Conservation (phyloP, 2,888 invertebrate genomes). For the Heteropelma amictum region DNA sequence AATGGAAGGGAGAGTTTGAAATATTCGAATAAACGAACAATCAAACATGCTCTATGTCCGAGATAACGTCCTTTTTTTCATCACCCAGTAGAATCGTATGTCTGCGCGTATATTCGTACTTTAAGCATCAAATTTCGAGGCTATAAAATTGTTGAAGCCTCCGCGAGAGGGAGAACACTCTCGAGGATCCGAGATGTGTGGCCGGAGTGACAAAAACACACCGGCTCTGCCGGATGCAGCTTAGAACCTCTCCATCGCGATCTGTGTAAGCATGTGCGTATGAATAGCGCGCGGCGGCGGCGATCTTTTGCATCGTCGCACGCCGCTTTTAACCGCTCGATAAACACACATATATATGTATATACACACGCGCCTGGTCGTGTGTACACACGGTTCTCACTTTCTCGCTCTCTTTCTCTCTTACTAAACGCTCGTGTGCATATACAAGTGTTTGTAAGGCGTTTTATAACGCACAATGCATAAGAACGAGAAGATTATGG, state of each 20-base stretch:
- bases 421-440: background rate
- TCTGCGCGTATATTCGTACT: background rate
- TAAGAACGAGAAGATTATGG: slow-evolving; percentile 28
- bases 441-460: slow-evolving; percentile 13
- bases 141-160: slow-evolving; percentile 42
- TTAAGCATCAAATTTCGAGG: slow-evolving; percentile 41
- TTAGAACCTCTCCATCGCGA: slow-evolving; percentile 56
- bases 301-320: slow-evolving; percentile 31
- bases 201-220: slow-evolving; percentile 51
- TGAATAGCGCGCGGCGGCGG: slow-evolving; percentile 6
- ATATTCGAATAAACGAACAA: too few species aligned
- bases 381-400: background rate
- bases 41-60: too few species aligned
- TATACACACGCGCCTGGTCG: background rate
- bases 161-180: slow-evolving; percentile 31
- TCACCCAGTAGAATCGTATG: background rate
- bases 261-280: slow-evolving; percentile 43
- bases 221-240: slow-evolving; percentile 69
- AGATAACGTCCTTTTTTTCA: too few species aligned
- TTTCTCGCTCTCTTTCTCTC: background rate
- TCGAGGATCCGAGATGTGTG: slow-evolving; percentile 64
- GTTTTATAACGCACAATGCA: slow-evolving; percentile 20
- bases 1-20: too few species aligned
- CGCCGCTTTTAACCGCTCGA: slow-evolving; percentile 24
- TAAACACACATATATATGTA: background rate